These are phyloP conservation scores for Bombus fervidus DNA, from an alignment of 1,140 invertebrate species.

Conservation along the genomic window DNA sequence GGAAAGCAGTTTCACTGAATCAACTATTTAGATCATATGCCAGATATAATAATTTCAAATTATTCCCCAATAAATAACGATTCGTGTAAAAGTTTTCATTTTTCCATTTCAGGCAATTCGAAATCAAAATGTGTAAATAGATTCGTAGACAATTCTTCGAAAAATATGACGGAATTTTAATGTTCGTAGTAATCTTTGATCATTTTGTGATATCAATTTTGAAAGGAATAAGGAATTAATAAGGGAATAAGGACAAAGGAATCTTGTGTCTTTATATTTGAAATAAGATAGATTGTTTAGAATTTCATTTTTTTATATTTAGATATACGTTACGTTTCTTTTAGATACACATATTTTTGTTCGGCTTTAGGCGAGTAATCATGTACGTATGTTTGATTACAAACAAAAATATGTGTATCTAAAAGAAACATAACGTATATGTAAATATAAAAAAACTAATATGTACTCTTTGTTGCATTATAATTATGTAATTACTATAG, in stretches of 20 bases:
- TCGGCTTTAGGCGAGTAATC: background rate
- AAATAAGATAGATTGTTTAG: background rate
- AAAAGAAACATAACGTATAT: too few species aligned
- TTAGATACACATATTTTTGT: background rate
- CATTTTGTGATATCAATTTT: background rate
- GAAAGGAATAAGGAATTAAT: background rate
- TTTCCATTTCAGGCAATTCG: background rate
- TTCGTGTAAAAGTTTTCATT: background rate
- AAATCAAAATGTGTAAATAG: background rate
- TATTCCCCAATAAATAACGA: background rate
- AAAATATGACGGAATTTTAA: background rate
- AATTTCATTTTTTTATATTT: background rate
- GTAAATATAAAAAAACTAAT: too few species aligned
- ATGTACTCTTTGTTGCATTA: background rate
- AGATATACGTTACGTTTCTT: background rate
- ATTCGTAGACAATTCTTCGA: background rate
- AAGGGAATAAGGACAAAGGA: too few species aligned
- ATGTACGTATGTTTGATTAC: background rate
- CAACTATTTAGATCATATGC: slow-evolving; percentile 13
- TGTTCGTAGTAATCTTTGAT: background rate
- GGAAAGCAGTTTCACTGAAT: slow-evolving; percentile 55
- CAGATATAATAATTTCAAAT: background rate
- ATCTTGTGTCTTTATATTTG: background rate
- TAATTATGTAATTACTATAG: background rate
- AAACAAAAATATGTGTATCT: too few species aligned